Conservation (phyloP, 2,888 invertebrate species). For the Standfussiana lucernea region DNA sequence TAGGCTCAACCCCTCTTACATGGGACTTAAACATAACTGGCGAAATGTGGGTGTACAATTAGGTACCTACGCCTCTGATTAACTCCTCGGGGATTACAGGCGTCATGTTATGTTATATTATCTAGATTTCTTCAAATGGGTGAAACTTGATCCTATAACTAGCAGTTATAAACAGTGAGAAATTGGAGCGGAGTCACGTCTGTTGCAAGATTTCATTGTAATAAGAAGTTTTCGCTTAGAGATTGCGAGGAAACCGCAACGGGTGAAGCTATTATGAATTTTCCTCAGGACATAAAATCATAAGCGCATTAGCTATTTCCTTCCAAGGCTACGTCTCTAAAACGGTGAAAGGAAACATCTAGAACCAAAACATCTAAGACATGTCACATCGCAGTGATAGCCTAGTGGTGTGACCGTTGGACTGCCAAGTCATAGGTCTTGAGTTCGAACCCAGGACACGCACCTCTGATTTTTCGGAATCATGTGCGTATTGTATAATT, state of each 20-base stretch:
- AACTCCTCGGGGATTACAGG: no score
- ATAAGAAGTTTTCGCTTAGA: conserved; percentile 12
- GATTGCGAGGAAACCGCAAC: conserved; percentile 19
- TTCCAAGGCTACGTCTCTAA: not conserved
- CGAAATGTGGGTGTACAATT: no score
- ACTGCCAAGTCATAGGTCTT: no score
- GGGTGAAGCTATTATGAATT: not conserved
- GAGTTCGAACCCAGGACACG: no score
- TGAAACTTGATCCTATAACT: not conserved
- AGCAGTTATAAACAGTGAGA: conserved; percentile 7
- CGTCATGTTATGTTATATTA: no score
- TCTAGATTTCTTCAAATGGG: not conserved
- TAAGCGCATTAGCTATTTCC: not conserved
- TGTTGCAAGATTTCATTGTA: conserved; percentile 21
- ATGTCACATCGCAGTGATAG: no score
- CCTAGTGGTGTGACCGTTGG: no score
- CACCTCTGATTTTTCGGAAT: no score
- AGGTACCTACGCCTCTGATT: no score
- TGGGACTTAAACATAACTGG: no score
- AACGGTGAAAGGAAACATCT: not conserved
- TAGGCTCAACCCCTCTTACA: no score
- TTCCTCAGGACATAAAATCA: not conserved
- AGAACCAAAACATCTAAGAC: not conserved
- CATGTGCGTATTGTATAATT: no score
- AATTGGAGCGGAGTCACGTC: conserved; percentile 33